These are phyloP conservation scores for Cliona cf. orientalis DNA, from an alignment of 37 sponge, comb jelly and placozoan species.

Conservation along the genomic window DNA sequence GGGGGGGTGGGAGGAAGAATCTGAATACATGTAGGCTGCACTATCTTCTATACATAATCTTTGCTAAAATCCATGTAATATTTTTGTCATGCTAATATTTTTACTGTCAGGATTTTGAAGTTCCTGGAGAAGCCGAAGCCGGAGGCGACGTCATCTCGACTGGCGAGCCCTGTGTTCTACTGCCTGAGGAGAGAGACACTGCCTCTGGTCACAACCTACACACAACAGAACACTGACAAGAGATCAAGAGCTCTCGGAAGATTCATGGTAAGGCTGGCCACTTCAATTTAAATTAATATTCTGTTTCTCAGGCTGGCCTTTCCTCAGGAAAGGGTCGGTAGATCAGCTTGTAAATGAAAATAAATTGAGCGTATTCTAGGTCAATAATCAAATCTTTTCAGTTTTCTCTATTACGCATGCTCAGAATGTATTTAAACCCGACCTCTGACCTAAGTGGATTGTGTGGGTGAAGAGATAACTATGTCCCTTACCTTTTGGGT, in stretches of 20 bases:
- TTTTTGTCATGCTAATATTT: too few species aligned
- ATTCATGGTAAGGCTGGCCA: constrained; percentile 79
- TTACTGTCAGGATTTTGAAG: constrained; percentile 55
- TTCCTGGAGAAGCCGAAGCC: constrained; percentile 84
- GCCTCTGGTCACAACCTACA: constrained; percentile 36
- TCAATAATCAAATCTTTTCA: too few species aligned
- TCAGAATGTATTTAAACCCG: too few species aligned
- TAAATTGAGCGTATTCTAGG: not conserved
- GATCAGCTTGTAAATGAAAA: too few species aligned
- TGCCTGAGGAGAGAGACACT: constrained; percentile 62
- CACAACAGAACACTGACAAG: not conserved
- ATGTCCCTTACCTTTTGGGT: not conserved
- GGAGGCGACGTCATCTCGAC: constrained; percentile 67
- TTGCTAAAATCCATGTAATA: not conserved
- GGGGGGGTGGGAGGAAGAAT: too few species aligned
- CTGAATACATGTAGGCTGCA: too few species aligned
- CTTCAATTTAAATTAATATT: not conserved
- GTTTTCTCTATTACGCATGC: too few species aligned
- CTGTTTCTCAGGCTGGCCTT: not conserved
- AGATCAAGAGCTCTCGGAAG: constrained; percentile 58
- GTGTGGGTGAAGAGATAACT: not conserved
- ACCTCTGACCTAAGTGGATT: too few species aligned
- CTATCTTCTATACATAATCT: not conserved
- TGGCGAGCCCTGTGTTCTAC: constrained; percentile 86
- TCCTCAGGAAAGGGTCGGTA: not conserved